Evolutionary conservation across 1,140 invertebrate genomes (phyloP), one percentile per base, ranked within the genome.

Genomic region (Cylas formicarius): DNA sequence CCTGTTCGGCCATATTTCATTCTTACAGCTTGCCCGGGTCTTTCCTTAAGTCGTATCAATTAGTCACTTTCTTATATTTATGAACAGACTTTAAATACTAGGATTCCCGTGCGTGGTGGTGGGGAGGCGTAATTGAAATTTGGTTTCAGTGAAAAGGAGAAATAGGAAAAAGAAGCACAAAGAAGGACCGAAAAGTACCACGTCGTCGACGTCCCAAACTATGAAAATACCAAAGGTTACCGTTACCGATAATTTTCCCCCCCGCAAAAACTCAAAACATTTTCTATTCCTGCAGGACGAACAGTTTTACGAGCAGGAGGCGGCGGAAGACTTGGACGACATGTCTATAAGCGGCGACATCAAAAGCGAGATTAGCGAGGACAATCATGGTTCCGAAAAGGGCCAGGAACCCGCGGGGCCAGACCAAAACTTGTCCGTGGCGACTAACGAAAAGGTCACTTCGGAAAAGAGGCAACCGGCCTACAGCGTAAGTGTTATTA

Each of bases 341-440:
- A 48, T 56, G 24, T 48, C 60, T n/a, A 56, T 59, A 19, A 66
- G 64, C 42, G 63, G 63, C 16, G 68, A 70, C 38, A 60, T 66
- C 37, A 66, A 69, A 36, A 56, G 60, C 3, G 66, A 69, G 19
- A 48, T 67, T 29, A 66, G 62, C 36, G 48, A 69, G 34, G 67
- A 65, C 21, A 65, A 65, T 28, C 65, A 66, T 35, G 73, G 74
- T 41, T 72, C 73, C 2, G 75, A 74, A 57, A 62, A 72, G 14
- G 75, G 71, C 7, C 60, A 71, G 46, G 74, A 77, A 58, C 72
- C 75, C 13, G 67, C 66, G 28, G 75, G 74, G 17, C 74, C 74
- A 13, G 75, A 77, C 58, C 75, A 77, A 62, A 75, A 69, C 21
- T 51, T 77, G 41, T 74, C 75, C 1, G 67, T 73, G 45, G 65